Conservation (phyloP, 2,113 vertebrate species). For the Gymnocephalus cernua region DNA sequence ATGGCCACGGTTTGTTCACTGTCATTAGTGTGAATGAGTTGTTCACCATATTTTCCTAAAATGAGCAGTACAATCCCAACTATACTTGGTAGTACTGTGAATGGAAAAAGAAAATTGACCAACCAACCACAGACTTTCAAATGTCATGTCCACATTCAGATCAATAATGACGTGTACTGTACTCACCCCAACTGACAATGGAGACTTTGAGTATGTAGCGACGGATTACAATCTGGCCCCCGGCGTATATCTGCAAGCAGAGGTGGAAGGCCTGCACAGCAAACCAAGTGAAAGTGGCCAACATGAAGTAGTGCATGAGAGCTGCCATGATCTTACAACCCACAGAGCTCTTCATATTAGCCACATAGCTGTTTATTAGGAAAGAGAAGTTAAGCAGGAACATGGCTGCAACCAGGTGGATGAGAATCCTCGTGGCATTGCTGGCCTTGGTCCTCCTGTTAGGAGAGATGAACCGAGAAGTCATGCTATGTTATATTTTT, state of each 20-base stretch:
- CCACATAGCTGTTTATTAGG: constrained; percentile 76
- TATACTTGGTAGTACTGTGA: constrained; percentile 68
- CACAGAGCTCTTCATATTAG: accelerated
- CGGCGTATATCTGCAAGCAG: constrained; percentile 82
- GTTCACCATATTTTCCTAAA: constrained; percentile 69
- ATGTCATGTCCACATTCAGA: neutral
- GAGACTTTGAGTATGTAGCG: constrained; percentile 85
- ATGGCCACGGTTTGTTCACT: constrained; percentile 28
- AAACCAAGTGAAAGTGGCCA: constrained; percentile 89
- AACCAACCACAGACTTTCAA: neutral
- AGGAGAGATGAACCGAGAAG: neutral
- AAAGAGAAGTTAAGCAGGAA: constrained; percentile 87
- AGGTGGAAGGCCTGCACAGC: constrained; percentile 86
- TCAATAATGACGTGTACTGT: constrained; percentile 19
- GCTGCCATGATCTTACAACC: constrained; percentile 80
- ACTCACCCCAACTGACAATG: constrained; percentile 87
- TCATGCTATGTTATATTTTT: neutral
- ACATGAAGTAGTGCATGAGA: constrained; percentile 86
- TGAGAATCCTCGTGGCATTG: constrained; percentile 75
- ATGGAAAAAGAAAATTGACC: neutral
- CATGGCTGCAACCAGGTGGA: constrained; percentile 84
- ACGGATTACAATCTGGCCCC: constrained; percentile 64
- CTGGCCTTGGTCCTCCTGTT: constrained; percentile 76
- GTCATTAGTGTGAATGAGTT: constrained; percentile 36
- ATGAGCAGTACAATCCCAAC: constrained; percentile 47